These are phyloP conservation scores for Agrotis segetum DNA, from an alignment of 2,888 invertebrate species.

Conservation along the genomic window DNA sequence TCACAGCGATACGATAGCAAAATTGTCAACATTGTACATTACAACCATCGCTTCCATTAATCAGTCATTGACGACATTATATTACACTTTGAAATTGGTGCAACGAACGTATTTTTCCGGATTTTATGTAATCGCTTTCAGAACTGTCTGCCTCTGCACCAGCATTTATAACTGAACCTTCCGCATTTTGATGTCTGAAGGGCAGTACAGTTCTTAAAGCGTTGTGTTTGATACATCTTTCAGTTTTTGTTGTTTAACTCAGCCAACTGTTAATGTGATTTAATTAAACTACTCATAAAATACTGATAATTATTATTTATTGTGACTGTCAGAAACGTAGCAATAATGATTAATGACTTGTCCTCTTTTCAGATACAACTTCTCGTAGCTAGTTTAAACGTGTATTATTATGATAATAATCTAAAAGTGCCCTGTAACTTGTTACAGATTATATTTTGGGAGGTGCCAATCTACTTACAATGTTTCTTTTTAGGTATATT, in stretches of 20 bases:
- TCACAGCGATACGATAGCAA: conserved; percentile 84
- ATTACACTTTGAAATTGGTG: conserved; percentile 86
- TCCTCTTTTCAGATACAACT: conserved; percentile 61
- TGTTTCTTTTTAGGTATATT: conserved; percentile 60
- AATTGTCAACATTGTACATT: conserved; percentile 88
- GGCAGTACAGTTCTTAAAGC: conserved; percentile 63
- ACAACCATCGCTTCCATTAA: conserved; percentile 88
- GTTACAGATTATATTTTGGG: conserved; percentile 62
- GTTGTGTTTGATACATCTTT: conserved; percentile 29
- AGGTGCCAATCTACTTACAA: conserved; percentile 55
- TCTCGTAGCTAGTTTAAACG: conserved; percentile 40
- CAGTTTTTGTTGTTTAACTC: conserved; percentile 51
- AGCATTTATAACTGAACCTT: conserved; percentile 53
- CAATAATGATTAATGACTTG: conserved; percentile 48
- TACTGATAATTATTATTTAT: conserved; percentile 44
- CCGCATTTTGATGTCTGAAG: conserved; percentile 60
- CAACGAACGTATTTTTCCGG: conserved; percentile 73
- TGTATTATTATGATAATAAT: conserved; percentile 47
- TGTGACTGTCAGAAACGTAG: conserved; percentile 29
- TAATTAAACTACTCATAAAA: conserved; percentile 20
- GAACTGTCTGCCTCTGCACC: conserved; percentile 56
- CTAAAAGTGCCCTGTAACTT: conserved; percentile 57
- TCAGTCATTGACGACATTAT: conserved; percentile 80
- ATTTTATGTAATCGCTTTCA: conserved; percentile 60
- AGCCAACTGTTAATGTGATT: conserved; percentile 41